phyloP scores from a whole-genome alignment of 2,797 vertebrate genomes.

The Trematomus bernacchii region DNA sequence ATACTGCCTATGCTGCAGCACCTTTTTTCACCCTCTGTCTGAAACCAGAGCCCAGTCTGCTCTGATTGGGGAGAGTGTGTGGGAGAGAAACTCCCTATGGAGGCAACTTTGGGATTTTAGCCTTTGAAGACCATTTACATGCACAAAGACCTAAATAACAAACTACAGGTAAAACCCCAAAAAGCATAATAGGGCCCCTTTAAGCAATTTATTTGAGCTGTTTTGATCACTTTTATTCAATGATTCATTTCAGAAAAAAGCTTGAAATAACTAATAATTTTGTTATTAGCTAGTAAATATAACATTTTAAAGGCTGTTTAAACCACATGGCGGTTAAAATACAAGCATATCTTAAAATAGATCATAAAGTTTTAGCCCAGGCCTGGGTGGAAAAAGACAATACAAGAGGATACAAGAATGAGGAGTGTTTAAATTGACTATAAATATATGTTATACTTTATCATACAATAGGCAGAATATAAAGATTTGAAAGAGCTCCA shows the following conservation, averaged over 20 bases:
- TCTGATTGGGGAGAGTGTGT: too few species aligned
- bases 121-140: too few species aligned
- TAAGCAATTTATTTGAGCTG: too few species aligned
- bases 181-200: too few species aligned
- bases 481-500: conserved; percentile 46
- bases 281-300: neutral
- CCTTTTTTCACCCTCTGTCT: too few species aligned
- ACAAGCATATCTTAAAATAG: neutral
- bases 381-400: neutral
- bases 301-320: neutral
- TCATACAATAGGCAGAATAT: conserved; percentile 33
- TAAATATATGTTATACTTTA: conserved; percentile 22
- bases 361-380: neutral
- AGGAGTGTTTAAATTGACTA: conserved; percentile 15
- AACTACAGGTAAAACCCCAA: too few species aligned
- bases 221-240: neutral
- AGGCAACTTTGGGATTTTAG: too few species aligned
- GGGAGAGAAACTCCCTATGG: too few species aligned
- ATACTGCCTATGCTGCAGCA: too few species aligned
- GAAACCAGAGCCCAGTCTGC: too few species aligned
- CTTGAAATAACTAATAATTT: neutral
- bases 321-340: neutral
- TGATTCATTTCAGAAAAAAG: neutral
- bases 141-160: too few species aligned
- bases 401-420: neutral